Conservation (phyloP, 2,113 vertebrate genomes). For the Piprites chloris region DNA sequence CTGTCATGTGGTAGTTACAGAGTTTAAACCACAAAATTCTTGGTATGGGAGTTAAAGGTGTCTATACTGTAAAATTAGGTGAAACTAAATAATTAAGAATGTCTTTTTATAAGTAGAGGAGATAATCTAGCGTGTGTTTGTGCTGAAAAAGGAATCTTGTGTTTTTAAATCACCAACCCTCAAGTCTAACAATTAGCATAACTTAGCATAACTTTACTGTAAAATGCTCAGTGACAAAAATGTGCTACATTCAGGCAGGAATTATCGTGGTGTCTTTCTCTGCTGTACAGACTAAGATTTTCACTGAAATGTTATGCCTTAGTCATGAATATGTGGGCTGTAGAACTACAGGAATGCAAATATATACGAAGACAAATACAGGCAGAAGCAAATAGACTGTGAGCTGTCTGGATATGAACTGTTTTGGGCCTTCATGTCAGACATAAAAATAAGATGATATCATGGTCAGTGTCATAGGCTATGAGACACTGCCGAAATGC, state of each 20-base stretch:
- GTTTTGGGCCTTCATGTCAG: not conserved
- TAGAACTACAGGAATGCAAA: not conserved
- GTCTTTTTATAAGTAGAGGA: not conserved
- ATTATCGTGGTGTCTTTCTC: not conserved
- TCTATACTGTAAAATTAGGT: not conserved
- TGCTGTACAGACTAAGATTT: not conserved
- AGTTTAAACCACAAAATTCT: not conserved
- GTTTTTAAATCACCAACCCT: conserved; percentile 1
- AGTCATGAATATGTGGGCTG: not conserved
- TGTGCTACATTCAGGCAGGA: not conserved
- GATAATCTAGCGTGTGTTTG: not conserved
- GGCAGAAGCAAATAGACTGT: not conserved
- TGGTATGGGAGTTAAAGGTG: not conserved
- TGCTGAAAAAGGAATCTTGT: not conserved
- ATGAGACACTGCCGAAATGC: not conserved
- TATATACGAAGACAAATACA: not conserved
- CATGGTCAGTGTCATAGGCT: not conserved
- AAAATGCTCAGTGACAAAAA: conserved; percentile 11
- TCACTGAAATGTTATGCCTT: not conserved
- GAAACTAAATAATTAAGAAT: not conserved
- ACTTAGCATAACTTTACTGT: conserved; percentile 45
- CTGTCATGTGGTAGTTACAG: not conserved
- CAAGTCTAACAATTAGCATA: conserved; percentile 28
- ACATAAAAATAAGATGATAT: not conserved
- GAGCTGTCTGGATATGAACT: not conserved